Conservation (phyloP, 1,140 invertebrate species). For the Lethrus apterus region DNA sequence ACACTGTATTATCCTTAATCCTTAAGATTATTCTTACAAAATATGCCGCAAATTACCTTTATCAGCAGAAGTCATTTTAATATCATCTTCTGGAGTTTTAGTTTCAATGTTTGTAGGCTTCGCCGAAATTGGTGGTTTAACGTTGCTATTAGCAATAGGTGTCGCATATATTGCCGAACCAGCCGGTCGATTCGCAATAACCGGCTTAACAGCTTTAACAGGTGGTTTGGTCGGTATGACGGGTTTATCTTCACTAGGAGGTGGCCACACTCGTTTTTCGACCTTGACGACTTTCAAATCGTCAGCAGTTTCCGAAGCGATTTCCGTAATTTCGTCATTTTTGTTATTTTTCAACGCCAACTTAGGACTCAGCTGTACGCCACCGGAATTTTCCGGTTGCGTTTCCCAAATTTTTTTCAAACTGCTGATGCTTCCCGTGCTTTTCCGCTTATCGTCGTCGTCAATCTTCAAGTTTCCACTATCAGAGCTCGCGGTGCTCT, state of each 20-base stretch:
- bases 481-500: conserved; percentile 40
- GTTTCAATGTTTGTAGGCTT: conserved; percentile 50
- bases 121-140: conserved; percentile 48
- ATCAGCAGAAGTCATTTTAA: conserved; percentile 40
- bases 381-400: conserved; percentile 45
- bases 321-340: conserved; percentile 36
- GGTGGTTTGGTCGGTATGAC: conserved; percentile 60
- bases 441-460: conserved; percentile 82
- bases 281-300: conserved; percentile 34
- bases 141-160: conserved; percentile 42
- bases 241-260: conserved; percentile 56
- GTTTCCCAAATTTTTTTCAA: conserved; percentile 89
- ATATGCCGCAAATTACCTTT: too few species aligned
- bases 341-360: conserved; percentile 44
- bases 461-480: conserved; percentile 44
- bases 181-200: conserved; percentile 33
- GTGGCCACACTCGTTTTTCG: conserved; percentile 50
- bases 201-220: conserved; percentile 49
- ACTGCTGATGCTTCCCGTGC: conserved; percentile 87
- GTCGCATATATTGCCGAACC: conserved; percentile 57
- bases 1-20: too few species aligned
- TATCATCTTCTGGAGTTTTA: conserved; percentile 42
- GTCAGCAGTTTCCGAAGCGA: conserved; percentile 32
- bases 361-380: conserved; percentile 55
- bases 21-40: too few species aligned